Base-by-base conservation (phyloP, 2,113 vertebrate species). In the Malurus elegans region DNA sequence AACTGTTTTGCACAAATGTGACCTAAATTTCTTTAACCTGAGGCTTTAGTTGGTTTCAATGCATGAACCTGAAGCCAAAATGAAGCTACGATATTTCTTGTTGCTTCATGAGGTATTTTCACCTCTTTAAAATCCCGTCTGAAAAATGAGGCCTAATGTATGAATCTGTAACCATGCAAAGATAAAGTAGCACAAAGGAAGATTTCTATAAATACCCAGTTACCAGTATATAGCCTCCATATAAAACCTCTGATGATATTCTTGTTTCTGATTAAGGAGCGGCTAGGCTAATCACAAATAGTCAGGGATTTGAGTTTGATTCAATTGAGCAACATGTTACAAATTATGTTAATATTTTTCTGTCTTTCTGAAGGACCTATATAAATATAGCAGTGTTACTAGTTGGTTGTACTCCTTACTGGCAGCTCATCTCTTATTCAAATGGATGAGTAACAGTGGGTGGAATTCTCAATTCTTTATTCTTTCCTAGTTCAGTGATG, bases 1-100 rank as follows among this genome's bases (percentile, higher is more conserved):
- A 86, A 54, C 38, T 82, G 53, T 87, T 95, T 91, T 91, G 58
- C 73, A 84, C 45, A 80, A 95, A 85, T 85, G 91, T 87, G 93
- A 94, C 89, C 91, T 95, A 96, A 95, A 96, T 95, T 95, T 94
- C 80, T 91, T 69, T 85, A 36, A 67, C 88, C 72, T 78, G 60
- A 85, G 80, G 87, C 53, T 91, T 94, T 47, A 81, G 70, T 51
- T 75, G 12, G 29, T 79, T 96, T 89, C 87, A 87, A 5, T 54
- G 38, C 36, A 73, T 58, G n/a, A 82, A 91, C 45, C 34, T 51
- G 40, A 85, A 85, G 73, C 76, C 73, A 89, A 92, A 89, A 95
- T n/a, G 29, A 79, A 95, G 67, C 25, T 6, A 53, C 19, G 1
- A 28, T 72, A 4, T 1, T 54, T 92, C 84, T 78, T 87, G 4